phyloP scores from a whole-genome alignment of 37 sponge, comb jelly and placozoan species.

The Axinella damicornis region DNA sequence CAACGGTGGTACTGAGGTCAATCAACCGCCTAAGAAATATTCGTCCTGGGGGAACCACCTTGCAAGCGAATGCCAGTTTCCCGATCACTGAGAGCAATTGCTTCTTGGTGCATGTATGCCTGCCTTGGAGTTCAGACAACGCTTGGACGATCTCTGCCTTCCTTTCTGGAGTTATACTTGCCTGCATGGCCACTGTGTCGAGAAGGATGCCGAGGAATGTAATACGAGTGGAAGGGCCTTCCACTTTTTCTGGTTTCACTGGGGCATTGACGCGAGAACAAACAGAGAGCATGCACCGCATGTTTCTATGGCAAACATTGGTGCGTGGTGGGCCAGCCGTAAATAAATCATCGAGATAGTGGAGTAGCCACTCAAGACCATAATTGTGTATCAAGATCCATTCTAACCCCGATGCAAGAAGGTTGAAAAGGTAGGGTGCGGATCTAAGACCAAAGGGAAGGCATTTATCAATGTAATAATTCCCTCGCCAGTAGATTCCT shows the following conservation, averaged over 20 bases:
- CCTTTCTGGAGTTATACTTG: neutral
- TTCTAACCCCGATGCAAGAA: constrained; percentile 10
- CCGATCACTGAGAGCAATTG: constrained; percentile 41
- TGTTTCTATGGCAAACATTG: neutral
- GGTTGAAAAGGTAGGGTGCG: constrained; percentile 41
- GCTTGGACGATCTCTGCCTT: neutral
- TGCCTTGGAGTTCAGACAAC: neutral
- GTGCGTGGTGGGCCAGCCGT: neutral
- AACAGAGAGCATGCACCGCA: neutral
- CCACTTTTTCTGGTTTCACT: neutral
- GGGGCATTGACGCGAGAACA: neutral
- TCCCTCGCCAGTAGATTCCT: constrained; percentile 36
- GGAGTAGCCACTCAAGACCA: neutral
- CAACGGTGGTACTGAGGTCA: constrained; percentile 7
- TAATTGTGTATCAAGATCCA: constrained; percentile 39
- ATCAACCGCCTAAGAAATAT: constrained; percentile 36
- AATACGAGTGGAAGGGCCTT: neutral
- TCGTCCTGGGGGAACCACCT: constrained; percentile 33
- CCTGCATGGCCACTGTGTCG: neutral
- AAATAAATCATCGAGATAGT: constrained; percentile 53
- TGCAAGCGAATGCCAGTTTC: constrained; percentile 28
- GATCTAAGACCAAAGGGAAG: constrained; percentile 47
- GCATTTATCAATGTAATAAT: constrained; percentile 37
- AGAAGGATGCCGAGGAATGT: neutral
- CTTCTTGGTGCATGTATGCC: constrained; percentile 11